Conservation (phyloP, 1,140 invertebrate genomes). For the Heterodera schachtii region DNA sequence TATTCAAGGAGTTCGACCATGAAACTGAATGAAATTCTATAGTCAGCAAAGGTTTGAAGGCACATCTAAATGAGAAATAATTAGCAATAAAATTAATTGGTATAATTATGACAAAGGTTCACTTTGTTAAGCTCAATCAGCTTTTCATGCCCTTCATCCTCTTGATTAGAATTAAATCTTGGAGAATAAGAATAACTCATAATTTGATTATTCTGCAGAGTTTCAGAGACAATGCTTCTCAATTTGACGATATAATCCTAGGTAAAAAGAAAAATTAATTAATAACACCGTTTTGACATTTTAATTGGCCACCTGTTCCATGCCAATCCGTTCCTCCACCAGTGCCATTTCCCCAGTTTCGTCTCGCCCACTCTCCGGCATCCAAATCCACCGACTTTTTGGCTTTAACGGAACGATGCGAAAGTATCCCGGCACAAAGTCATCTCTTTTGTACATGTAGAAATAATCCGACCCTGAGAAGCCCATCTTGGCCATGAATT, state of each 20-base stretch:
- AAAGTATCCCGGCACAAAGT: background rate
- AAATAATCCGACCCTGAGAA: background rate
- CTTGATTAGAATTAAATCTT: background rate
- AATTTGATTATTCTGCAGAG: background rate
- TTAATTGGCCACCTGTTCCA: background rate
- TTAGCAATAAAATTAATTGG: background rate
- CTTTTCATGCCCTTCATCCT: background rate
- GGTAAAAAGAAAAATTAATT: background rate
- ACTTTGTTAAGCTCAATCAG: background rate
- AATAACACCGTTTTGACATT: background rate
- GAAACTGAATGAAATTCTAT: no score
- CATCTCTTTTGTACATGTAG: background rate
- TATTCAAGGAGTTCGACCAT: no score
- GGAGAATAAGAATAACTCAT: background rate
- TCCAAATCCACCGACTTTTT: background rate
- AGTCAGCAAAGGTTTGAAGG: no score
- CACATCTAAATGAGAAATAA: no score
- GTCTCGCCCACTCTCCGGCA: background rate
- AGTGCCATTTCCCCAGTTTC: background rate
- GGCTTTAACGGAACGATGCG: background rate
- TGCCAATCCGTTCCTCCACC: background rate
- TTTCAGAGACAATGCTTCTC: background rate
- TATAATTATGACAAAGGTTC: background rate
- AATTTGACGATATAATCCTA: background rate
- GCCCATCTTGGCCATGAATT: background rate